A percentile compares a stretch with the other conserved stretches of the same genome.
phyloP scores from a whole-genome alignment of 92 coral and sea anemone genomes.

The Palythoa caribaeorum region DNA sequence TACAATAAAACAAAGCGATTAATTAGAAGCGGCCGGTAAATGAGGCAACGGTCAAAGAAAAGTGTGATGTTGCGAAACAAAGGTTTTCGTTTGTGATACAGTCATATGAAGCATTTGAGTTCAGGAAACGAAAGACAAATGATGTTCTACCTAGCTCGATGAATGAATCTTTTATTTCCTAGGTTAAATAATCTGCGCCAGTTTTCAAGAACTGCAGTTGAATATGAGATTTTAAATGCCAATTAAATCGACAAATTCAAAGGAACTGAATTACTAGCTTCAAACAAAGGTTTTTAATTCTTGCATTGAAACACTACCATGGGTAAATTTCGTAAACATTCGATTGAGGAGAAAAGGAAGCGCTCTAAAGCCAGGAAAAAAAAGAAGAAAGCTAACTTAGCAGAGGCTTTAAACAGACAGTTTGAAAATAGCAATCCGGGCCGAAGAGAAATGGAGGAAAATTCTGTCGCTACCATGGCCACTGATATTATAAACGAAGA shows the following conservation, averaged over 20 bases:
- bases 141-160: not conserved
- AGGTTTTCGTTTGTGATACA: not conserved
- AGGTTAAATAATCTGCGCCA: conserved; percentile 10
- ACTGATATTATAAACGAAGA: not conserved
- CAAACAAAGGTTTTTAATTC: not conserved
- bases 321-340: conserved; percentile 55
- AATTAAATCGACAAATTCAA: not conserved
- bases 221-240: not conserved
- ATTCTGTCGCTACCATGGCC: not conserved
- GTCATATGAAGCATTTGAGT: not conserved
- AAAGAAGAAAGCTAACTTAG: conserved; percentile 37
- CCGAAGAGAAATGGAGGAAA: conserved; percentile 12
- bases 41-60: conserved; percentile 33
- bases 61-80: conserved; percentile 20
- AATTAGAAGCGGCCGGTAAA: conserved; percentile 41
- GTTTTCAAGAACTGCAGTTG: not conserved
- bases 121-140: conserved; percentile 12
- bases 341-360: conserved; percentile 58
- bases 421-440: not conserved
- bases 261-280: not conserved
- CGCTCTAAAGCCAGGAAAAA: conserved; percentile 46
- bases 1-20: not conserved
- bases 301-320: not conserved
- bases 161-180: not conserved
- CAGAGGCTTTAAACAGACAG: conserved; percentile 2